Conservation (phyloP, 2,797 vertebrate genomes). For the Acipenser transmontanus region DNA sequence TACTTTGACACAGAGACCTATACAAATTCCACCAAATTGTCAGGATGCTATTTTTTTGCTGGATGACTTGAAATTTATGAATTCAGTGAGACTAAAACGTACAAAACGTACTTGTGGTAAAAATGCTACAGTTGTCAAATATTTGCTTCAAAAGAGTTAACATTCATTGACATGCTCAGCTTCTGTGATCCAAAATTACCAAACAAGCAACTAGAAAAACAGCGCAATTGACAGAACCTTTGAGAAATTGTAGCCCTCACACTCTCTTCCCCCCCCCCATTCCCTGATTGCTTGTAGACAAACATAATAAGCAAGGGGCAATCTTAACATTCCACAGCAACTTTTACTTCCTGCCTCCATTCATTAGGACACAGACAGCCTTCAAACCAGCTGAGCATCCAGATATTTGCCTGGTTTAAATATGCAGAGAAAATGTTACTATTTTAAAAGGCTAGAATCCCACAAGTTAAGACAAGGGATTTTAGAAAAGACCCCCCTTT, state of each 20-base stretch:
- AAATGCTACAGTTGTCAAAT: not conserved
- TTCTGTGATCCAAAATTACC: not conserved
- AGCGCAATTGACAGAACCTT: not conserved
- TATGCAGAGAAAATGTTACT: not conserved
- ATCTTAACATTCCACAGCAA: conserved; percentile 19
- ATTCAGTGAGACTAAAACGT: too few species aligned
- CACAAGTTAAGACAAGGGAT: not conserved
- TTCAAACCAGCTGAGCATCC: not conserved
- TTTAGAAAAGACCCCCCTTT: not conserved
- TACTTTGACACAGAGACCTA: too few species aligned
- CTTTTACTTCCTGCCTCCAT: conserved; percentile 1
- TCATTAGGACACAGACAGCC: not conserved
- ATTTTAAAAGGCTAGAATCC: too few species aligned
- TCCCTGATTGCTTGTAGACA: conserved; percentile 17
- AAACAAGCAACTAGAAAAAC: conserved; percentile 1
- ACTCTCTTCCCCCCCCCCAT: conserved; percentile 28
- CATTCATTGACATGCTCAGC: not conserved
- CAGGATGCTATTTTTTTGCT: not conserved
- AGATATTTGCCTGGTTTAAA: not conserved
- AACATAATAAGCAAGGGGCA: conserved; percentile 24
- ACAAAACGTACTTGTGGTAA: too few species aligned
- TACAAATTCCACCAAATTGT: too few species aligned
- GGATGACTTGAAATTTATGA: too few species aligned
- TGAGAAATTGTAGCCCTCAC: conserved; percentile 23
- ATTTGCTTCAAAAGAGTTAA: not conserved